Conservation (phyloP, 1,140 invertebrate genomes). For the Drosophila micromelanica region DNA sequence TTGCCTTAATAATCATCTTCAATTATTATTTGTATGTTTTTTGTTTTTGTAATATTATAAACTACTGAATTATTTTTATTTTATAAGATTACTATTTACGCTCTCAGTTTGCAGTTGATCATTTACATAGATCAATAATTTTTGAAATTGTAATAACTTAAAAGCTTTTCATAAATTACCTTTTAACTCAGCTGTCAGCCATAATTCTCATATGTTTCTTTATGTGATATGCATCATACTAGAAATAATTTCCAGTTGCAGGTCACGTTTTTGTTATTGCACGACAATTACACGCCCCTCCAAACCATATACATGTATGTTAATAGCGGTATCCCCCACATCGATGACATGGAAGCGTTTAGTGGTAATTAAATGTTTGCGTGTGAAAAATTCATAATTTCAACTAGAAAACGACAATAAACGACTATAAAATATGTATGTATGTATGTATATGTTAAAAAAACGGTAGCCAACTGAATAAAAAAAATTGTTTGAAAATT, state of each 20-base stretch:
- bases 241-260: slow-evolving; percentile 48
- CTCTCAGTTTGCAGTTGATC: too few relatives aligned
- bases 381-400: slow-evolving; percentile 75
- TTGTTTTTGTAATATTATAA: too few relatives aligned
- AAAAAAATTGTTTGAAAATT: slow-evolving; percentile 3
- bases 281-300: slow-evolving; percentile 64
- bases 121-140: too few relatives aligned
- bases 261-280: slow-evolving; percentile 74
- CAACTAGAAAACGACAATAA: slow-evolving; percentile 30
- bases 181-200: slow-evolving; percentile 17
- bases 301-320: slow-evolving; percentile 47
- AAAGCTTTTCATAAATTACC: slow-evolving; percentile 2
- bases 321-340: slow-evolving; percentile 49
- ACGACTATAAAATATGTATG: slow-evolving; percentile 22
- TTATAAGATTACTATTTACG: too few relatives aligned
- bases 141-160: too few relatives aligned
- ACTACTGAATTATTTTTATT: too few relatives aligned
- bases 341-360: slow-evolving; percentile 68
- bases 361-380: slow-evolving; percentile 70
- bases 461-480: slow-evolving; percentile 23
- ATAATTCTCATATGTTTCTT: slow-evolving; percentile 17
- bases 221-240: neutral
- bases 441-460: neutral
- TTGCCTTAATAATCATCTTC: too few relatives aligned
- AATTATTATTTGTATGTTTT: too few relatives aligned